phyloP scores from a whole-genome alignment of 2,113 vertebrate genomes.

The Glareola pratincola region DNA sequence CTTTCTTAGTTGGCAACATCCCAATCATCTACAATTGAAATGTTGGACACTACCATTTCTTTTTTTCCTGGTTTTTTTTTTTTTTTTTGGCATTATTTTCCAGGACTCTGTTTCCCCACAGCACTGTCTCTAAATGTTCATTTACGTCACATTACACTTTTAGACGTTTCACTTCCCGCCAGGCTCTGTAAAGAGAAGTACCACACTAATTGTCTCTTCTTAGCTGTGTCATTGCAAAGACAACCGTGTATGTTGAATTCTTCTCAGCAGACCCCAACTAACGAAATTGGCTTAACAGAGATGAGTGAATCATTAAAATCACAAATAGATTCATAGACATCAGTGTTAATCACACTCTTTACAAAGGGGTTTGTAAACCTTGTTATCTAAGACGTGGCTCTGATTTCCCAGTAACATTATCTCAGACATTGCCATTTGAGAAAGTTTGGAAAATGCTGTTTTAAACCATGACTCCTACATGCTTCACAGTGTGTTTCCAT shows the following conservation, averaged over 20 bases:
- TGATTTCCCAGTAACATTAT: neutral
- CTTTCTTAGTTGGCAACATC: neutral
- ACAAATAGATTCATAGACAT: neutral
- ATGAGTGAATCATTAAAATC: neutral
- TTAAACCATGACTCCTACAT: neutral
- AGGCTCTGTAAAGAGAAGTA: neutral
- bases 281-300: neutral
- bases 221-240: neutral
- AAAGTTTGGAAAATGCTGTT: neutral
- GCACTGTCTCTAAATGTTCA: neutral
- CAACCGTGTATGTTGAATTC: neutral
- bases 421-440: neutral
- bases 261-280: neutral
- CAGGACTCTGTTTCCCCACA: neutral
- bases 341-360: neutral
- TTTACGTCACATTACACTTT: neutral
- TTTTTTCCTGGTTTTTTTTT: no score
- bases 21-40: neutral
- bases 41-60: neutral
- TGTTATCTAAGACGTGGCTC: neutral
- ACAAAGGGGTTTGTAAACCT: neutral
- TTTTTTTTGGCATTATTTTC: neutral
- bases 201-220: fast-evolving
- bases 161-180: neutral
- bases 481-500: neutral